These are phyloP conservation scores for Pedionomus torquatus DNA, from an alignment of 2,113 vertebrate genomes.

Conservation along the genomic window DNA sequence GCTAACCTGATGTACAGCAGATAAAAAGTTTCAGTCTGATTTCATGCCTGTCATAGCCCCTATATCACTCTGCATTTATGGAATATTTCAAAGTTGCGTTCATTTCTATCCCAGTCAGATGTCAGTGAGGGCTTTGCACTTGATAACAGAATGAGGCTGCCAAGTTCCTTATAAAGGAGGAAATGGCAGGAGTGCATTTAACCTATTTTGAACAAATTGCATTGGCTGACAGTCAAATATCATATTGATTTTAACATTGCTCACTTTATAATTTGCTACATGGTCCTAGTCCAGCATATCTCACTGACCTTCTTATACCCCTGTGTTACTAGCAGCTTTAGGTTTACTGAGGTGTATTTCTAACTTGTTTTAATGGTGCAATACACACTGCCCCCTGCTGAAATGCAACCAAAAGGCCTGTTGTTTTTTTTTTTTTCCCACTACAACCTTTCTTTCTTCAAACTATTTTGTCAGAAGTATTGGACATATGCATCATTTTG, in stretches of 20 bases:
- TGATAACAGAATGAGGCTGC: slow-evolving; percentile 42
- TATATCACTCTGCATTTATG: slow-evolving; percentile 46
- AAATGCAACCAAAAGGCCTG: neutral
- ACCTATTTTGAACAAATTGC: slow-evolving; percentile 57
- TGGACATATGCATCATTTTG: neutral
- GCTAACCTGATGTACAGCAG: neutral
- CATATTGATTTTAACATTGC: slow-evolving; percentile 53
- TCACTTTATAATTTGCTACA: slow-evolving; percentile 33
- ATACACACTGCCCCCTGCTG: neutral
- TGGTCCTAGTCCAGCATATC: neutral
- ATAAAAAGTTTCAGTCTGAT: slow-evolving; percentile 60
- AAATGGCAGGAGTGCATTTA: slow-evolving; percentile 46
- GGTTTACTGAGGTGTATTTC: neutral
- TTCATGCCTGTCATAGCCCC: slow-evolving; percentile 41
- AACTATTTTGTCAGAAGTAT: fast-evolving
- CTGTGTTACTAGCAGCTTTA: neutral
- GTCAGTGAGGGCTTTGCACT: neutral
- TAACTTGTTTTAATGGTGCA: neutral
- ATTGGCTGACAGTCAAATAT: slow-evolving; percentile 64
- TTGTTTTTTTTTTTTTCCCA: neutral
- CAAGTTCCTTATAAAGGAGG: slow-evolving; percentile 40
- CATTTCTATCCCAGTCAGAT: slow-evolving; percentile 35
- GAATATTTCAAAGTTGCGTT: slow-evolving; percentile 53
- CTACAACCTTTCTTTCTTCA: neutral
- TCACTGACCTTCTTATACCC: neutral